Evolutionary conservation across 2,797 vertebrate genomes (phyloP), one percentile per base, ranked within the genome.

Genomic region (Margarornis squamiger): DNA sequence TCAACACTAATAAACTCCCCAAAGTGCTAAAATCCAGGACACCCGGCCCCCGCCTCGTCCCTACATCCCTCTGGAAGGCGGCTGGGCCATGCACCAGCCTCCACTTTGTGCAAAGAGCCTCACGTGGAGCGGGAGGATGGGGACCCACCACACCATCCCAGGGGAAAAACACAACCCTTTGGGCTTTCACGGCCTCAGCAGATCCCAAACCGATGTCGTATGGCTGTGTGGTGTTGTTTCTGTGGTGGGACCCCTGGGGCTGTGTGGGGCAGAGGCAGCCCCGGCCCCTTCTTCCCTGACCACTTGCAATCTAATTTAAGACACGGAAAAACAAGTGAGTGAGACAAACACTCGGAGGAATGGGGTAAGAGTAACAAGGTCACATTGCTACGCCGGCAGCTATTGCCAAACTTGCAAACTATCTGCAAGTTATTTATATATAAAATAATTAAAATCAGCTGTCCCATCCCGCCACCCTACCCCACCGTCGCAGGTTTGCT

Each of bases 1-100:
- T 96, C 97, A 97, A 95, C 96, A 97, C 96, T 80, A 97, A 97
- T 97, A 96, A 97, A 96, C 95, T 94, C 94, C 96, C 95, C 91
- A 80, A 96, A 94, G 92, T 95, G 94, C 96, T 96, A 96, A 96
- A 96, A 94, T 86, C 90, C 93, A 95, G 96, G 92, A 95, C 82
- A 79, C 79, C 62, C 81, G 29, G 52, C 67, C 54, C 77, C 61
- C 68, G 27, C 87, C 62, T 51, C 52, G 5, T 62, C 66, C 70
- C 71, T 59, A 81, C 29, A 14, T 68, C 84, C 61, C 70, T 70
- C 45, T 72, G 9, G 16, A 70, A 91, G 62, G 88, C 19, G 13
- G 74, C 57, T 30, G 67, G 76, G 83, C 18, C 52, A 89, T 43
- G 78, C 9, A 1, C 58, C 76, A 85, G 82, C 30, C 66, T 67